Evolutionary conservation across 2,797 vertebrate genomes (phyloP), one percentile per base, ranked within the genome.

Genomic region (Sus cebifrons): DNA sequence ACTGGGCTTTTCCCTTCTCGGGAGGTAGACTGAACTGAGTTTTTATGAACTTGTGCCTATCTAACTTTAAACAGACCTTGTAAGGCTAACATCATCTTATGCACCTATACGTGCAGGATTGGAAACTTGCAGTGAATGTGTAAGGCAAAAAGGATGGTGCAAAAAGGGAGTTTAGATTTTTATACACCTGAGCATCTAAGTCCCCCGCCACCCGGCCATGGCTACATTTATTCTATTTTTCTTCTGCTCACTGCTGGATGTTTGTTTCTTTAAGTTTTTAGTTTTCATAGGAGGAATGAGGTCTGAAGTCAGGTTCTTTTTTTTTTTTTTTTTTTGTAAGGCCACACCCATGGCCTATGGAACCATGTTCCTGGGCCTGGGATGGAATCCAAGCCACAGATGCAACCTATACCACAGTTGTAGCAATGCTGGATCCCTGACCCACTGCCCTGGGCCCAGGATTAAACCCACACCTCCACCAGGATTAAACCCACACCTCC

Each of bases 251-350:
- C 86, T 95, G 75, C 60, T 70, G 91, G 83, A 70, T n/a, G 0
- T 95, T 98, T 91, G 52, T 75, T 97, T 86, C 89, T 97, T 98
- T 98, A 86, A 87, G 74, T 82, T 97, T 88, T 93, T n/a, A 65
- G 13, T 85, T 78, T 90, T 94, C 96, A 78, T 27, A 18, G 84
- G 79, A 86, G 64, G 29, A 68, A 54, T 74, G 81, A 93, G 32
- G 44, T 49, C 6, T 49, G 44, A 49, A 5, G 9, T 84, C 81
- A 82, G 85, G 56, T 83, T 95, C 83, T 87, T 56, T 49, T 49
- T 49, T 49, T 49, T 49, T 49, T 49, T 49, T 49, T 49, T 44
- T 44, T 44, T 44, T 44, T 8, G 44, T 49, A 36, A 36, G 44
- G 44, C 44, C 9, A 10, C 44, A 49, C 44, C 44, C 44, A 49